Evolutionary conservation across 1,140 invertebrate genomes (phyloP), one percentile per base, ranked within the genome.

Genomic region (Holcopasites calliopsidis): DNA sequence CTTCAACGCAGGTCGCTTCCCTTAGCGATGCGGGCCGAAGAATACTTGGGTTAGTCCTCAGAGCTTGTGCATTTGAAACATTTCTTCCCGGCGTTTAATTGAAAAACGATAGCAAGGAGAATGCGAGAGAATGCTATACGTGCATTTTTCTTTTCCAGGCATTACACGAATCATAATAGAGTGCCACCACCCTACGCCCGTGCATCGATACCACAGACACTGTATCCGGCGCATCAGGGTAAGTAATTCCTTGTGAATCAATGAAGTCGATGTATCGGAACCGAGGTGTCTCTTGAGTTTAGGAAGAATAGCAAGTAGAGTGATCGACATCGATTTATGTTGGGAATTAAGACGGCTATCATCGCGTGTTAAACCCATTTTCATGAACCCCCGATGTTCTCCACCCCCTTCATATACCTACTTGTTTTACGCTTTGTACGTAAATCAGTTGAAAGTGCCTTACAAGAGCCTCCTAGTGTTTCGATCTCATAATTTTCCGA

Each of bases 11-110:
- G 61, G 88, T 93, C 62, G 96, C 93, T 35, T 93, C 89, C 10
- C 87, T 97, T 8, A 94, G 93, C 69, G 81, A 82, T 1, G 93
- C 95, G 18, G 96, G 96, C 0, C 95, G 95, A 83, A 91, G 96
- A 81, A 95, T 95, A 93, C 71, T 97, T 52, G 92, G 85, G 85
- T 90, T 85, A 73, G 77, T 83, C 66, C 50, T 11, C n/a, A n/a
- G n/a, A n/a, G n/a, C n/a, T n/a, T n/a, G n/a, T n/a, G n/a, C n/a
- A n/a, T n/a, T n/a, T n/a, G n/a, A n/a, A n/a, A n/a, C n/a, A n/a
- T n/a, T n/a, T n/a, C n/a, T n/a, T n/a, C n/a, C n/a, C n/a, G n/a
- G n/a, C n/a, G n/a, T n/a, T n/a, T n/a, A n/a, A n/a, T n/a, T n/a
- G n/a, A n/a, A n/a, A n/a, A n/a, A n/a, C n/a, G n/a, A n/a, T n/a